Base-by-base conservation (phyloP, 1,140 invertebrate species). In the Drosophila tani region DNA sequence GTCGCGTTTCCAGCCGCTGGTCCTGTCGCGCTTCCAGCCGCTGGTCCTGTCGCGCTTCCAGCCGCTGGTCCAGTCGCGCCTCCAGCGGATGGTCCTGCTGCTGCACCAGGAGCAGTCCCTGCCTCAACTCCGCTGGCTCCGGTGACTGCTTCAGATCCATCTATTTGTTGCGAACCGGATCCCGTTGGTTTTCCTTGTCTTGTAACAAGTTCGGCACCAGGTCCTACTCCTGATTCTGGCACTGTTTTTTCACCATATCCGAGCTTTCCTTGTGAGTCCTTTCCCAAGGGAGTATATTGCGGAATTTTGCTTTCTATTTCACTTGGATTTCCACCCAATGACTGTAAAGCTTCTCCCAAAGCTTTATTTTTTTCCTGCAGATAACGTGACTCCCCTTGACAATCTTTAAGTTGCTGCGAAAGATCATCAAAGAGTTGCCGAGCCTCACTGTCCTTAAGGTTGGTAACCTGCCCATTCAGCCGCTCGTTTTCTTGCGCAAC, bases 321-420 rank as follows among this genome's bases (percentile, higher is more conserved):
- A 5, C 35, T 47, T 17, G 79, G 67, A 59, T 91, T 71, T 12
- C n/a, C 63, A 8, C 82, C 86, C 0, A 75, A 57, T 19, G 78
- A 45, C 8, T 15, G 50, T 3, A 84, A 62, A 12, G 59, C 64
- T 3, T 38, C 32, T 7, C 32, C 60, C 4, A 67, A 24, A 7
- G 3, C 24, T 24, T 74, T 67, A 15, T 84, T 84, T 0, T 43
- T 12, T 51, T 83, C 67, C 27, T 77, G 65, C 21, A 74, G 67
- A 0, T 43, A 5, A 5, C 47, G 21, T 8, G 50, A 66, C 9
- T 41, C 62, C 1, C 65, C 64, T 41, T 49, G 45, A 66, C 82
- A 84, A 1, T 90, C 85, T 2, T 91, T 46, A 6, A 91, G 66
- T 46, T 85, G 80, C 17, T 50, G 59, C 9, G 53, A 53, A 3